Evolutionary conservation across 2,113 vertebrate species (phyloP), one percentile per base, ranked within the genome.

Genomic region (Oreotrochilus melanogaster): DNA sequence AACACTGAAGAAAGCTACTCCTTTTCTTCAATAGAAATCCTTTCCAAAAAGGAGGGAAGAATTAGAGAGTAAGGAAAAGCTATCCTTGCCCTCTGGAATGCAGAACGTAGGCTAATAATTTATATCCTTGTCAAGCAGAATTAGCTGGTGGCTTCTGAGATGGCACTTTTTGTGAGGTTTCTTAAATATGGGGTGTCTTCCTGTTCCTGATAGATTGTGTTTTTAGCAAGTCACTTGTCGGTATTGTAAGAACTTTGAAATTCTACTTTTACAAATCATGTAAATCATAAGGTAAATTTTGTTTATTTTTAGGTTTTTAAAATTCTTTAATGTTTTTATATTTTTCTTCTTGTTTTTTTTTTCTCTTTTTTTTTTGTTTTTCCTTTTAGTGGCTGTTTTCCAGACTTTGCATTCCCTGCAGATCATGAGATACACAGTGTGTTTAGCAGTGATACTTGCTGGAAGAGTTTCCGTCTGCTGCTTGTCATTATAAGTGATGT

Each of bases 401-500:
- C 80, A 89, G 61, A 28, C 50, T 66, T 58, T 35, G 23, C 42
- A 33, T 72, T 97, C 88, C 37, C 47, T 70, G 67, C 45, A 58
- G 72, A 57, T 86, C 93, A 35, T 10, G 31, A 78, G 69, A 62
- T 43, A 35, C 3, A 2, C 15, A 6, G 30, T 37, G 45, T 57
- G n/a, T 78, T 96, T 39, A 87, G 42, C 78, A 89, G 18, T 27
- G 74, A 70, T 88, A 92, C 89, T 61, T 88, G 47, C 47, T 95
- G 56, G 78, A 95, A 81, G 80, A 86, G 58, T 85, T 94, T 93
- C 76, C 1, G 2, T 92, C 74, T 94, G 66, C 56, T 66, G 18
- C 75, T 70, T 95, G 93, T 88, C 81, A 78, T 81, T 66, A 4
- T 93, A 92, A 96, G 71, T n/a, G 83, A 96, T 95, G 48, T 79